Base-by-base conservation (phyloP, 2,888 invertebrate species). In the Euclidia mi region DNA sequence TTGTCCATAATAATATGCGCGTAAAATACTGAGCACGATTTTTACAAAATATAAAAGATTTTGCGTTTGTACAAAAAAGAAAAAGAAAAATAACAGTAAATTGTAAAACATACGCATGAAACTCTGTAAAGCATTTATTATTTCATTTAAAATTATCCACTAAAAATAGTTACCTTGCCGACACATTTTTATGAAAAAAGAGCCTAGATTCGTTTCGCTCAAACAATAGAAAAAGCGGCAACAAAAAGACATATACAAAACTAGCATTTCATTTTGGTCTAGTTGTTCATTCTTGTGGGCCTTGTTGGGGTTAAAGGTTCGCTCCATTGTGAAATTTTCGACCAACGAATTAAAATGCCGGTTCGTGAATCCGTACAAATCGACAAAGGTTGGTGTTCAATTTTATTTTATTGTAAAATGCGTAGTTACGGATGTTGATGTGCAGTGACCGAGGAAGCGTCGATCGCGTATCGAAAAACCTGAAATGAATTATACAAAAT, bases 371-470 rank as follows among this genome's bases (percentile, higher is more conserved):
- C 65, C 61, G 68, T 46, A 67, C 72, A 71, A 67, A 72, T 68
- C 60, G 72, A 56, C 68, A 75, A 75, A 71, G 71, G 65, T 56
- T 65, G 45, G 2, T 14, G 57, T 75, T 46, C 55, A 52, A 70
- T 70, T 76, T 70, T 72, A 76, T 76, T 76, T 76, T 67, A 76
- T 72, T 72, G 63, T 69, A 56, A 60, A 74, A 66, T 44, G 48
- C 62, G 53, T 65, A 62, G 73, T 72, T 68, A 65, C 50, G 51
- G 47, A 65, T 59, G 61, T 59, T 55, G 66, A 65, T 67, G 67
- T 55, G 44, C 55, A 40, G 7, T 31, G 40, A 63, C 43, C 57
- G 49, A 53, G 53, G 53, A 25, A 44, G 53, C 53, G 44, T 40
- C 53, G 46, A 68, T 58, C 45, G 57, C 43, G 47, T 49, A 65